Conservation (phyloP, 2,888 invertebrate genomes). For the Scaeva pyrastri region DNA sequence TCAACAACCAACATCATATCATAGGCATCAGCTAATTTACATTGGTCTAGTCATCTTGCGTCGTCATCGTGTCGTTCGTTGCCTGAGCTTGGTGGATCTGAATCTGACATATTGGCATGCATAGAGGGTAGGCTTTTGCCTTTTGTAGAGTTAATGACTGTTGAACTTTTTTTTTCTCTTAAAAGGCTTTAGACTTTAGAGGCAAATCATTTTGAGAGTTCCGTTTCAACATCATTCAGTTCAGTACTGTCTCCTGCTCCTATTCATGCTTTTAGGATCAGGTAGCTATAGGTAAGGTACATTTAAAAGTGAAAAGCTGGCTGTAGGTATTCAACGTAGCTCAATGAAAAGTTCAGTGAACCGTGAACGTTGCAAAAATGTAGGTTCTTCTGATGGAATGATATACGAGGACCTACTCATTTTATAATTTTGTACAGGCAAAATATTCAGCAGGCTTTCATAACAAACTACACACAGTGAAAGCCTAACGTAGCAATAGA, state of each 20-base stretch:
- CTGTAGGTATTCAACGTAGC: constrained; percentile 25
- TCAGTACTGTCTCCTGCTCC: constrained; percentile 28
- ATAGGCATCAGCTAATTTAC: constrained; percentile 30
- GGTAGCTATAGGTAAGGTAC: constrained; percentile 1
- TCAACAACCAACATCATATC: neutral
- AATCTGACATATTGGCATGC: neutral
- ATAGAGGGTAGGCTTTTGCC: constrained; percentile 1
- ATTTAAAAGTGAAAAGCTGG: constrained; percentile 46
- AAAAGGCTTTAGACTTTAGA: constrained; percentile 15
- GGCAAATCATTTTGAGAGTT: constrained; percentile 28
- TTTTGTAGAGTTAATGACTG: constrained; percentile 19
- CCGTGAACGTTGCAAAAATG: constrained; percentile 42
- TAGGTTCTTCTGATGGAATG: constrained; percentile 11
- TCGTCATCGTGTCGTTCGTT: neutral
- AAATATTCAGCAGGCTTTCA: neutral
- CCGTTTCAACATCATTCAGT: neutral
- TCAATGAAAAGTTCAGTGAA: constrained; percentile 56
- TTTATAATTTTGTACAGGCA: neutral
- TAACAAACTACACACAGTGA: constrained; percentile 7
- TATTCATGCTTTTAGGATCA: constrained; percentile 29
- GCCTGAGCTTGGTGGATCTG: neutral
- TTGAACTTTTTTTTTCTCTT: constrained; percentile 10
- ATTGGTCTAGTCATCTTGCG: constrained; percentile 46
- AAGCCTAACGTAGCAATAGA: constrained; percentile 38
- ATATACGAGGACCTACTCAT: neutral